These are phyloP conservation scores for Lemur catta DNA, from an alignment of 2,797 vertebrate genomes.

Conservation along the genomic window DNA sequence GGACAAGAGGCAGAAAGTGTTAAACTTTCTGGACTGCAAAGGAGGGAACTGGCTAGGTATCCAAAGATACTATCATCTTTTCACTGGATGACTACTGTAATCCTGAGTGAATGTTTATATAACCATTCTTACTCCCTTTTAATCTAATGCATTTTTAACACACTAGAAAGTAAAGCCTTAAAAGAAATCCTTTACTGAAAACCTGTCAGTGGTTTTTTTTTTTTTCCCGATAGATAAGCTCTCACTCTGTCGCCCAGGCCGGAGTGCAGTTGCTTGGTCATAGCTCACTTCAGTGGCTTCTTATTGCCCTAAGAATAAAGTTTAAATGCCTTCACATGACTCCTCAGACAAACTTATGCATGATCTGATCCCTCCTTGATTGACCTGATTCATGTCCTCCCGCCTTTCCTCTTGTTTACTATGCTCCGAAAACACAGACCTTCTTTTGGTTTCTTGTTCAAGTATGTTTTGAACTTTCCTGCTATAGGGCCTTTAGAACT, in stretches of 20 bases:
- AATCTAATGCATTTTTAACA: conserved; percentile 18
- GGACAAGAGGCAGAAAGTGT: background rate
- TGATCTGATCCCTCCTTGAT: background rate
- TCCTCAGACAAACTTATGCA: background rate
- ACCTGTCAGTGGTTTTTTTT: background rate
- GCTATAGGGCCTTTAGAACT: background rate
- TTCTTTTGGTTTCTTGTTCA: background rate
- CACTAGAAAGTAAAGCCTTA: background rate
- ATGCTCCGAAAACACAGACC: background rate
- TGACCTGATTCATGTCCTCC: background rate
- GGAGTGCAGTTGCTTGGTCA: background rate
- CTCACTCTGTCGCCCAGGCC: background rate
- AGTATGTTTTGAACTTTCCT: background rate
- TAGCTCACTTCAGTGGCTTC: background rate
- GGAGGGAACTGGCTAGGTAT: background rate
- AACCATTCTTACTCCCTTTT: background rate
- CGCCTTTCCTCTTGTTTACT: background rate
- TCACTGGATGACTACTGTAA: background rate
- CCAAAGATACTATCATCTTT: background rate
- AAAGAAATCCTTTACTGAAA: background rate
- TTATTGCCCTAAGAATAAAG: background rate
- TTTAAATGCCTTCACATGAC: background rate
- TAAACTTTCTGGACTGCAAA: background rate
- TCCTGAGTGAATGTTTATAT: background rate
- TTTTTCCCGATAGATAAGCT: background rate